Percentiles rank a stretch among this genome's conserved stretches.
Conservation (phyloP, 2,888 invertebrate genomes). For the Lasioglossum marginatum region DNA sequence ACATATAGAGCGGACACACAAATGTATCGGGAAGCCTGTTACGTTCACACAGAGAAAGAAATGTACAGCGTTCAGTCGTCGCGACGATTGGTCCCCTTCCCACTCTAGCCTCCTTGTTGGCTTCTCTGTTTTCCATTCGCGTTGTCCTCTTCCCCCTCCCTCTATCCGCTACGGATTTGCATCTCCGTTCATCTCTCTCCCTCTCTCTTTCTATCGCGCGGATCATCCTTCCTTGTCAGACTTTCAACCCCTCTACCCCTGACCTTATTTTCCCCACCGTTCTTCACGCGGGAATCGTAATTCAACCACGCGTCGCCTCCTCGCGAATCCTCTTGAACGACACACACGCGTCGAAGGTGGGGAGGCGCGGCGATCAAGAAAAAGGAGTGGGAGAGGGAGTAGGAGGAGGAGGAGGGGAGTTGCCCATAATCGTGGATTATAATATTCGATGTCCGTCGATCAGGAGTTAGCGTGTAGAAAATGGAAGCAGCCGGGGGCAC, state of each 20-base stretch:
- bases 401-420: conserved; percentile 66
- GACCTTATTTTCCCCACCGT: conserved; percentile 73
- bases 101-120: conserved; percentile 70
- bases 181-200: conserved; percentile 37
- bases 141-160: conserved; percentile 56
- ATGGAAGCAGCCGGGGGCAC: conserved; percentile 65
- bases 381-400: conserved; percentile 18
- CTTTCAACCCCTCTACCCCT: conserved; percentile 62
- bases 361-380: neutral
- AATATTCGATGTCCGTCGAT: conserved; percentile 72
- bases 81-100: conserved; percentile 83
- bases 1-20: neutral
- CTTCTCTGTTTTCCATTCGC: conserved; percentile 57
- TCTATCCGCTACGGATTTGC: conserved; percentile 25
- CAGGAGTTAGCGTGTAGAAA: conserved; percentile 71
- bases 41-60: conserved; percentile 11
- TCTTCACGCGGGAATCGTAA: conserved; percentile 45
- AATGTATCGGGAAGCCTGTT: neutral
- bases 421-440: conserved; percentile 68
- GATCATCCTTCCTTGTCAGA: conserved; percentile 35
- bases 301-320: conserved; percentile 55
- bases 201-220: too few relatives aligned
- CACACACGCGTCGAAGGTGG: conserved; percentile 9
- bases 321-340: conserved; percentile 56
- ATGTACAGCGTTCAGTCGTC: conserved; percentile 56